Evolutionary conservation across 1,140 invertebrate genomes (phyloP).

Genomic region (Drosophila insularis): DNA sequence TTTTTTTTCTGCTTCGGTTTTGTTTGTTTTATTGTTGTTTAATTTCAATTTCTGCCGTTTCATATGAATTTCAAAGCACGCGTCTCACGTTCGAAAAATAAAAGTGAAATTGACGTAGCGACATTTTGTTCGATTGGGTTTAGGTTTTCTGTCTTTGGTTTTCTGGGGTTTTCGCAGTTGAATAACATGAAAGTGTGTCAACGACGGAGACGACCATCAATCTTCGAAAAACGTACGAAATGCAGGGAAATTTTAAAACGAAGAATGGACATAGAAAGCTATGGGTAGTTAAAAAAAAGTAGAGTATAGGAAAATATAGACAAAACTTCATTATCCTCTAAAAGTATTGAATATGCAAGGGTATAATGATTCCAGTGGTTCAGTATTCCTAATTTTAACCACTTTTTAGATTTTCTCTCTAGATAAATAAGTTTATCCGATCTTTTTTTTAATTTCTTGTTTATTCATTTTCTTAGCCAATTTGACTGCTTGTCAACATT

Average conservation of each 20-base stretch:
- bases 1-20: conserved; percentile 16
- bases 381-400: too few relatives aligned
- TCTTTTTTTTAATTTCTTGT: neutral
- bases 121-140: conserved; percentile 25
- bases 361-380: too few relatives aligned
- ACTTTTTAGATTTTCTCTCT: too few relatives aligned
- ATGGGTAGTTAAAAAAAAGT: too few relatives aligned
- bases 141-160: conserved; percentile 5
- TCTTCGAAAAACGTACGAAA: neutral
- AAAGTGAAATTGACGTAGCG: conserved; percentile 69
- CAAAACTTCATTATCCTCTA: too few relatives aligned
- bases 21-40: conserved; percentile 42
- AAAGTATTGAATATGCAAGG: too few relatives aligned
- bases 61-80: conserved; percentile 29
- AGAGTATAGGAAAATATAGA: too few relatives aligned
- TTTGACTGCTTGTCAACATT: conserved; percentile 87
- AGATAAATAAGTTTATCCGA: too few relatives aligned
- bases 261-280: neutral
- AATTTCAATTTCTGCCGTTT: conserved; percentile 59
- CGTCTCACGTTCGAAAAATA: conserved; percentile 64
- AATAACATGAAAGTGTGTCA: conserved; percentile 74
- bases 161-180: conserved; percentile 50
- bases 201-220: conserved; percentile 3
- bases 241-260: neutral
- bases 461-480: conserved; percentile 75